Percentiles rank a stretch among this genome's conserved stretches.
These are phyloP conservation scores for Pharmacophagus antenor DNA, from an alignment of 2,888 invertebrate genomes.

Conservation along the genomic window DNA sequence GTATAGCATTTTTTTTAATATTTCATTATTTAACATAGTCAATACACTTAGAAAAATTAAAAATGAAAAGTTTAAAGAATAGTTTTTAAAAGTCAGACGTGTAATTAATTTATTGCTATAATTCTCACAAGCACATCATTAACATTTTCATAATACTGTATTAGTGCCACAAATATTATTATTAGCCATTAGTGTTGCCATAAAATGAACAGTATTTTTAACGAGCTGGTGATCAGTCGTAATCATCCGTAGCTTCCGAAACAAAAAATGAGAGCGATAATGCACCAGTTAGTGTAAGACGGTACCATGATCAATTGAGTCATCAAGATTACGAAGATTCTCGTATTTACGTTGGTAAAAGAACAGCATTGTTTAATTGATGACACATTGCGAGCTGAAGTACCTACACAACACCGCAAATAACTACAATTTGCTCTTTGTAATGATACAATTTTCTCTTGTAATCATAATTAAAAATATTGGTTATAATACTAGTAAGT, in stretches of 20 bases:
- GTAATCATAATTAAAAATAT: neutral
- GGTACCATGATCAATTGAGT: constrained; percentile 14
- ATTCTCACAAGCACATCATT: neutral
- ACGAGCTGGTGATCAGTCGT: neutral
- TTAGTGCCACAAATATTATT: too few species aligned
- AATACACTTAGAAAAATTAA: too few species aligned
- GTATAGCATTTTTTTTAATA: too few species aligned
- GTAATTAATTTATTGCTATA: neutral
- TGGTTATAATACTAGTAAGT: neutral
- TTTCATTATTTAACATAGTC: too few species aligned
- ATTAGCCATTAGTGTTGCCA: neutral
- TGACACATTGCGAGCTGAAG: constrained; percentile 8
- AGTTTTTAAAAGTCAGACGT: too few species aligned
- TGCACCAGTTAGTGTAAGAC: neutral
- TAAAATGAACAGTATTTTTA: neutral
- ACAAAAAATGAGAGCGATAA: neutral
- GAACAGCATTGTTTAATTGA: constrained; percentile 17
- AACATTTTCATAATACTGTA: neutral
- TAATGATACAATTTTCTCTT: neutral
- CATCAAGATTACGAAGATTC: constrained; percentile 21
- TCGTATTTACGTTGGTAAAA: constrained; percentile 15
- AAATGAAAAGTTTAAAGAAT: too few species aligned
- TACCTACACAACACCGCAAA: neutral
- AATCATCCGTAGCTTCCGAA: neutral
- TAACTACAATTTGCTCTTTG: neutral